Base-by-base conservation (phyloP, 2,888 invertebrate species). In the Arge pagana region DNA sequence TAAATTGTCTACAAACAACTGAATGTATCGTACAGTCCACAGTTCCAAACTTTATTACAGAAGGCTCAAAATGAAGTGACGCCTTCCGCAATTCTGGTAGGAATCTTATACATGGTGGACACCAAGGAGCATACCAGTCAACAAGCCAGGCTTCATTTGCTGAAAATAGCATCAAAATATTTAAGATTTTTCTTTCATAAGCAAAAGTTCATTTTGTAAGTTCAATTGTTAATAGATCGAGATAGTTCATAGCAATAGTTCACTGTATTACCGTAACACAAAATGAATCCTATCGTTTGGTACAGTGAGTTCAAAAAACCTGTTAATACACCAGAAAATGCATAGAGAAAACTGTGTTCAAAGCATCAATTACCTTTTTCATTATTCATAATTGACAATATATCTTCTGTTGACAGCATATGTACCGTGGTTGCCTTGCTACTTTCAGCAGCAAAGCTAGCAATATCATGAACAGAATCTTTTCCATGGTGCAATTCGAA, bases 71-170 rank as follows among this genome's bases (percentile, higher is more conserved):
- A 58, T 77, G 69, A 35, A 78, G 71, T 48, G 87, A 85, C 11
- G 86, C 83, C 70, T 83, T 83, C 7, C 88, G 79, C 54, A 87
- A 77, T 76, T 88, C 86, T 10, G 87, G 86, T 52, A 89, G 76
- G 57, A 89, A 77, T 52, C 81, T 79, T 76, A 86, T 81, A 66
- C 89, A 90, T 0, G 89, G 89, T 4, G 89, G 88, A 71, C 89
- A 90, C 87, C 88, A 88, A 63, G 89, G 88, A 1, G 88, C 86
- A 72, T 85, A 88, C 81, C 88, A 89, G 68, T 89, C 88, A 19
- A 90, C 79, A 61, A 89, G 83, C 86, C 87, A 88, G 1, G 77
- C 73, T 61, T 68, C 67, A 23, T 60, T 59, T 37, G 40, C 60
- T 65, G 37, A 21, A 41, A 28, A 13, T 10, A n/a, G n/a, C n/a